Evolutionary conservation across 2,113 vertebrate genomes (phyloP).

Genomic region (Ancistrus triradiatus): DNA sequence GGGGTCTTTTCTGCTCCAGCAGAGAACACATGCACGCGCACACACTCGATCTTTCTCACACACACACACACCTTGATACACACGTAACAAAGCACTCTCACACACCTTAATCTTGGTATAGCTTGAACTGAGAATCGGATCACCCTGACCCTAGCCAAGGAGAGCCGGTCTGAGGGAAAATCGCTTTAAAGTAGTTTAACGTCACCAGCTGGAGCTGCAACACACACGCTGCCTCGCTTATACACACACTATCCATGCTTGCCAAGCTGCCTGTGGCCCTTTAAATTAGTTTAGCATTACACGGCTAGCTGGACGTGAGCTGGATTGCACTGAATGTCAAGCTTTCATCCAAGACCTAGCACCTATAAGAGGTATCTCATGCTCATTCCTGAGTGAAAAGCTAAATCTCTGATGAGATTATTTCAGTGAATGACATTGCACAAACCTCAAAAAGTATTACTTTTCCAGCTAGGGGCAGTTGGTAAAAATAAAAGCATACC

Average conservation of each 20-base stretch:
- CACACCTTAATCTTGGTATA: conserved; percentile 17
- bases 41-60: conserved; percentile 41
- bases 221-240: neutral
- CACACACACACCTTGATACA: conserved; percentile 6
- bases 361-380: neutral
- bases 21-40: conserved; percentile 46
- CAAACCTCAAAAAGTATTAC: neutral
- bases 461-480: neutral
- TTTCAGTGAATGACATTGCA: neutral
- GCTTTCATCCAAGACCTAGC: neutral
- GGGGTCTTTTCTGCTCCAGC: conserved; percentile 57
- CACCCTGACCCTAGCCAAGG: conserved; percentile 13
- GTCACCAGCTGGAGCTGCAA: neutral
- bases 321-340: neutral
- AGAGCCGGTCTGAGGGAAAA: conserved; percentile 11
- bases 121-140: conserved; percentile 4
- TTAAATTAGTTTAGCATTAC: neutral
- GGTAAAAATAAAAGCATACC: neutral
- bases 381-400: neutral
- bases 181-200: conserved; percentile 4
- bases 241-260: neutral
- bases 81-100: conserved; percentile 5
- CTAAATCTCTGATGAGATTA: neutral
- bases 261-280: neutral
- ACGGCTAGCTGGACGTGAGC: neutral